Base-by-base conservation (phyloP, 1,140 invertebrate species). In the Zaprionus kolodkinae region DNA sequence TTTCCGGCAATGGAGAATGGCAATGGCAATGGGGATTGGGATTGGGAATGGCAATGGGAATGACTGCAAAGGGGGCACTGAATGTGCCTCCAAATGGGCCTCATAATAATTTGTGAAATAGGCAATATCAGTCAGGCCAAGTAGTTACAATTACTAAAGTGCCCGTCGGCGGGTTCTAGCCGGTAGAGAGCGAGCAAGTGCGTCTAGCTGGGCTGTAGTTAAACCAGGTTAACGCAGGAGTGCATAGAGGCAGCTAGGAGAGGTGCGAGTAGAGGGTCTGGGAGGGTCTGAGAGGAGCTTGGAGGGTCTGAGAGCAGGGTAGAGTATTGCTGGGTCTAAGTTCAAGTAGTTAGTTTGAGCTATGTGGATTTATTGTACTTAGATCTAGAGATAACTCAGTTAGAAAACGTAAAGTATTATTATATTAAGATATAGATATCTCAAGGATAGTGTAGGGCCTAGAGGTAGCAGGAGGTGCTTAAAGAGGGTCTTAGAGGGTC, bases 71-170 rank as follows among this genome's bases (percentile, higher is more conserved):
- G 60, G 48, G 59, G 35, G 61, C 69, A 48, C 54, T 36, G 78
- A 89, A 88, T 87, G 82, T 86, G 82, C 72, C 82, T 87, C 79
- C 76, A 86, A 86, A 86, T 89, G 85, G 79, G 80, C 78, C 81
- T 81, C 85, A 88, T 88, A 88, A 88, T 88, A 88, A 88, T 88
- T 88, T 88, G 84, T 84, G 85, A 84, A 88, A 88, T 88, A 84
- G 85, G 84, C 84, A 84, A 88, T 88, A 89, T 88, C 84, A 88
- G 84, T 88, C 85, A 81, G 84, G 78, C 65, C 71, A 78, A 88
- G 84, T 88, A 88, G 84, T 88, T 88, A 88, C 84, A 88, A 88
- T 88, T 88, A 88, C 84, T 89, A 89, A 88, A 89, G 85, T 89
- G 84, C 84, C 85, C 80, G 73, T 62, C 70, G 63, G 80, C 85